Evolutionary conservation across 2,888 invertebrate species (phyloP), one percentile per base, ranked within the genome.

Genomic region (Trissoscelio sp.): DNA sequence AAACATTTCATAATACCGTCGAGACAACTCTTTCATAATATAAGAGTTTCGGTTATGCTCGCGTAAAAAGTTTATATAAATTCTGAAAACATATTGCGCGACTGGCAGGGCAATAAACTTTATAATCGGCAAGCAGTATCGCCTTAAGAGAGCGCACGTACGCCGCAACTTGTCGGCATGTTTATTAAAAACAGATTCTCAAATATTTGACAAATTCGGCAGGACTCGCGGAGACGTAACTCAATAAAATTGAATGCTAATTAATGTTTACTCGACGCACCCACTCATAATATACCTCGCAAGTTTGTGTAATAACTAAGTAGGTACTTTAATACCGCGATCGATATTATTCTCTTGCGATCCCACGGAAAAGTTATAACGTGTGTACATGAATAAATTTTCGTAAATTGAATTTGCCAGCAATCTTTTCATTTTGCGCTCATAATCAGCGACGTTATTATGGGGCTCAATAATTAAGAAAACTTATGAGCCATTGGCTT

Each of bases 21-120:
- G 28, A 18, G 18, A 20, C 42, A n/a, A 46, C 46, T 22, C 24
- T 28, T 51, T 37, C 3, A 55, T 57, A 57, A 69, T 69, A 57
- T 57, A 42, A 57, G 57, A 55, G 57, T 69, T 69, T 67, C 16
- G 16, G 14, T 28, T 31, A 28, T 37, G 44, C 20, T 20, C 18
- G 44, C 20, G n/a, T 57, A 69, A 70, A 64, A 58, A 58, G 48
- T 58, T 60, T 60, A 60, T 60, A 60, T 31, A 72, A 51, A 72
- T 60, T 58, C 57, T 37, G 5, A 20, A 53, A 58, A 70, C 70
- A 70, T 37, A 58, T 69, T 69, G 57, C 57, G 12, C 14, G 12
- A 14, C 37, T 34, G 37, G 14, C 20, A 14, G 53, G 22, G 46
- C 37, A 58, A 70, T 72, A 60, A 72, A 72, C 39, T 72, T 72